Conservation (phyloP, 2,113 vertebrate genomes). For the Macquaria australasica region DNA sequence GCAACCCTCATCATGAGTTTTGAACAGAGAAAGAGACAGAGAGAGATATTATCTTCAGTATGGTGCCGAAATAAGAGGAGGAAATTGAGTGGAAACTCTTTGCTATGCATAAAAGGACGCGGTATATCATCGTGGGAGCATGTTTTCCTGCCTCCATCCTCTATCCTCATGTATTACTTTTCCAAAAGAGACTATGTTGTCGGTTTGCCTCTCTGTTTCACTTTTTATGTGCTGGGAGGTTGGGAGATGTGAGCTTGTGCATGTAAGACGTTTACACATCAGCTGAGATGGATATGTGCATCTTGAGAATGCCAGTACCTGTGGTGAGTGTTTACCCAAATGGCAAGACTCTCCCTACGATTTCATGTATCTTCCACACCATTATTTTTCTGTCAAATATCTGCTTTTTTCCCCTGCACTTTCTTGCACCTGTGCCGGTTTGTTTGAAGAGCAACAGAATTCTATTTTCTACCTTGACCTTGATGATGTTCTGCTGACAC, state of each 20-base stretch:
- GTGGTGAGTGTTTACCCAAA: constrained; percentile 43
- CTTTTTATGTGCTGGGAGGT: constrained; percentile 34
- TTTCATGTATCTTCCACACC: constrained; percentile 37
- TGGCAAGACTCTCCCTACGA: constrained; percentile 12
- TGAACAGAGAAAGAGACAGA: constrained; percentile 65
- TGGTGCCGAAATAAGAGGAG: constrained; percentile 66
- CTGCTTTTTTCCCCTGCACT: constrained; percentile 6
- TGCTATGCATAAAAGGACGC: constrained; percentile 63
- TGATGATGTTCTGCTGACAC: constrained; percentile 55
- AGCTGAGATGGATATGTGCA: constrained; percentile 17
- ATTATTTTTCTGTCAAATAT: constrained; percentile 44
- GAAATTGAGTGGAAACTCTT: constrained; percentile 78
- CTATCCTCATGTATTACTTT: constrained; percentile 56
- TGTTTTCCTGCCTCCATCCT: constrained; percentile 60
- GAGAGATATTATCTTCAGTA: constrained; percentile 75
- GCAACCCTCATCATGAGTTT: constrained; percentile 75
- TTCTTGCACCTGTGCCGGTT: constrained; percentile 14
- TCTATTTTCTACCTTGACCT: constrained; percentile 60
- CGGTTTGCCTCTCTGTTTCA: constrained; percentile 41
- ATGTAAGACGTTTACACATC: constrained; percentile 23
- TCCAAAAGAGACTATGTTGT: constrained; percentile 52
- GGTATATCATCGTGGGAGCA: constrained; percentile 59
- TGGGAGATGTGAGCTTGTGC: constrained; percentile 9
- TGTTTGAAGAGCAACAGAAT: constrained; percentile 32
- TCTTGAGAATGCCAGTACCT: constrained; percentile 32